Evolutionary conservation across 2,888 invertebrate species (phyloP), one percentile per base, ranked within the genome.

Genomic region (Neoaliturus tenellus): DNA sequence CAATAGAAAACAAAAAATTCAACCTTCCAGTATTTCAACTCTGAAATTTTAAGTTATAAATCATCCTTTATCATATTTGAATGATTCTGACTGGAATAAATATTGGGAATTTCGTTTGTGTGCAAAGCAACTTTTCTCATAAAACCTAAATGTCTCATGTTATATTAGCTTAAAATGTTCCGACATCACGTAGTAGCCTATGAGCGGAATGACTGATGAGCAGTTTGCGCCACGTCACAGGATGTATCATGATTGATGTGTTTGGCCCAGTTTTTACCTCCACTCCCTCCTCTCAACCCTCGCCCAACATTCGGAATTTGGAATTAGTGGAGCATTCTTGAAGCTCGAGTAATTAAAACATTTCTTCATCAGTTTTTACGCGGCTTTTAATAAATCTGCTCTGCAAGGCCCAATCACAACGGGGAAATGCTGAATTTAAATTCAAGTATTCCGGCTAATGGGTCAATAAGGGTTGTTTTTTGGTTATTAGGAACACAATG

Each of bases 321-420:
- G 17, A 62, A 62, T 62, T 62, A 62, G 28, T 28, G 25, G 28
- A 62, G 62, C 62, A 62, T 62, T 62, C 62, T 62, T 28, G 62
- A 31, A 62, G 62, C 28, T 31, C 6, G 28, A 28, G 62, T 62
- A 62, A 62, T 62, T 62, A 62, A 62, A 62, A 62, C 62, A 62
- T 62, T 62, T 62, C 62, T 62, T 62, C 62, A 62, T 62, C 62
- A 17, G 62, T 62, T 62, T 62, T 62, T 62, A 31, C 62, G 62
- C 28, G 3, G 55, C 55, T 28, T 62, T 62, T 62, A 28, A 62
- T 62, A 62, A 62, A 62, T 62, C 62, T 51, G 20, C 17, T 55
- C 14, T 8, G n/a, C 6, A 12, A 55, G 55, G 20, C 25, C 28
- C 31, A 23, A 20, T 51, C 51, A 10, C 28, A 31, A 62, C 62